phyloP scores from a whole-genome alignment of 2,113 vertebrate species.

The Nothobranchius furzeri region DNA sequence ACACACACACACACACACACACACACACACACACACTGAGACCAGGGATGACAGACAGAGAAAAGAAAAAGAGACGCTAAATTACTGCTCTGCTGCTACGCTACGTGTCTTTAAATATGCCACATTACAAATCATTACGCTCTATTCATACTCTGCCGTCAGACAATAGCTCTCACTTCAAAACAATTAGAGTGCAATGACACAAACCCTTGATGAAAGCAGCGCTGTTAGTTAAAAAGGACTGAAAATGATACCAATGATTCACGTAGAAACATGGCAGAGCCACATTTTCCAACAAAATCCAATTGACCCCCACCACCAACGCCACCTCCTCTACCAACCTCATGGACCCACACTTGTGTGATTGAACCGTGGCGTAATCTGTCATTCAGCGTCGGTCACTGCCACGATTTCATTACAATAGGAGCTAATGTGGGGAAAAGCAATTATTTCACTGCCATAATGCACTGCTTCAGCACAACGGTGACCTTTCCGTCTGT shows the following conservation, averaged over 20 bases:
- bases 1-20: too few relatives aligned
- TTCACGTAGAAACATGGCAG: constrained; percentile 51
- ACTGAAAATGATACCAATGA: constrained; percentile 59
- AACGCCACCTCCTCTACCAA: neutral
- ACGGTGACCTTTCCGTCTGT: constrained; percentile 72
- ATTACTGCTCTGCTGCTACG: constrained; percentile 13
- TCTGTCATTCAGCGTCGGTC: constrained; percentile 65
- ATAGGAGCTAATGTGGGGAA: constrained; percentile 74
- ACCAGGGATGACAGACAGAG: constrained; percentile 22
- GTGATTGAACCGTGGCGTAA: constrained; percentile 63
- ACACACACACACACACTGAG: neutral
- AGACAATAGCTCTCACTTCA: constrained; percentile 67
- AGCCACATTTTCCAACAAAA: constrained; percentile 54
- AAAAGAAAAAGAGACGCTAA: constrained; percentile 22
- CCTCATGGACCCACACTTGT: constrained; percentile 22
- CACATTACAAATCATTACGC: constrained; percentile 67
- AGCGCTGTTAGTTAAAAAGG: constrained; percentile 44
- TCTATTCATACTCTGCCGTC: constrained; percentile 54
- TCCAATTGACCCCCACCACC: constrained; percentile 56
- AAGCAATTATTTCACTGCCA: constrained; percentile 74
- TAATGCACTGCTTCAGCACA: constrained; percentile 72
- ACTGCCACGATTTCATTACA: constrained; percentile 71
- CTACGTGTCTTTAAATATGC: constrained; percentile 54
- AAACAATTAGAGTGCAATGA: constrained; percentile 68
- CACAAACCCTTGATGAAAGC: constrained; percentile 61